Evolutionary conservation across 2,888 invertebrate species (phyloP).

Genomic region (Isotomurus palustris): DNA sequence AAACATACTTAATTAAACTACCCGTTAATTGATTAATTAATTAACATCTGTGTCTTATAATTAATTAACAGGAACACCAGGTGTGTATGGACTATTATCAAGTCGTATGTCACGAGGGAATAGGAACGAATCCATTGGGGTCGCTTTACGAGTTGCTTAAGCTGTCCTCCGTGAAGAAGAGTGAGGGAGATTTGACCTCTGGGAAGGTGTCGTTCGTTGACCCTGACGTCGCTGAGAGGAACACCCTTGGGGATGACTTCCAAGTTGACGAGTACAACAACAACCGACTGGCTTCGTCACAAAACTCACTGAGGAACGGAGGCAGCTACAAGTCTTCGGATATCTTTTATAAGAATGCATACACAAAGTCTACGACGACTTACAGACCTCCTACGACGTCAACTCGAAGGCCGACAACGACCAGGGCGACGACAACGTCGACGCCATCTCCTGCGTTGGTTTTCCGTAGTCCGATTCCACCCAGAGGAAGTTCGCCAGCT

Average conservation of each 20-base stretch:
- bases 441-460: conserved; percentile 17
- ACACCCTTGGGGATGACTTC: conserved; percentile 44
- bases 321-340: conserved; percentile 19
- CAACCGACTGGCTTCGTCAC: conserved; percentile 37
- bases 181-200: conserved; percentile 25
- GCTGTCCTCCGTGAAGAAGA: conserved; percentile 28
- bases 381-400: conserved; percentile 26
- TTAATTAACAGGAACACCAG: conserved; percentile 41
- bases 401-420: conserved; percentile 14
- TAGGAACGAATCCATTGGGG: conserved; percentile 41
- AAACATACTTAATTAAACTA: neutral
- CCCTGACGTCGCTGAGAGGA: conserved; percentile 40
- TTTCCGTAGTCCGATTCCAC: conserved; percentile 4
- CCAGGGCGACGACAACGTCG: conserved; percentile 20
- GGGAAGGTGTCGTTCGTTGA: conserved; percentile 31
- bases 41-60: neutral
- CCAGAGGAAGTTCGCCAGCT: conserved; percentile 8
- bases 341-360: conserved; percentile 25
- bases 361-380: conserved; percentile 9
- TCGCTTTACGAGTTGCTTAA: conserved; percentile 44
- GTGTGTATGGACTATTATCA: conserved; percentile 46
- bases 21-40: neutral
- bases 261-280: conserved; percentile 46
- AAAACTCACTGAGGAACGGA: conserved; percentile 30
- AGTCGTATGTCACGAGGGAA: conserved; percentile 39